Evolutionary conservation across 2,888 invertebrate species (phyloP), one percentile per base, ranked within the genome.

Genomic region (Eudasyphora cyanicolor): DNA sequence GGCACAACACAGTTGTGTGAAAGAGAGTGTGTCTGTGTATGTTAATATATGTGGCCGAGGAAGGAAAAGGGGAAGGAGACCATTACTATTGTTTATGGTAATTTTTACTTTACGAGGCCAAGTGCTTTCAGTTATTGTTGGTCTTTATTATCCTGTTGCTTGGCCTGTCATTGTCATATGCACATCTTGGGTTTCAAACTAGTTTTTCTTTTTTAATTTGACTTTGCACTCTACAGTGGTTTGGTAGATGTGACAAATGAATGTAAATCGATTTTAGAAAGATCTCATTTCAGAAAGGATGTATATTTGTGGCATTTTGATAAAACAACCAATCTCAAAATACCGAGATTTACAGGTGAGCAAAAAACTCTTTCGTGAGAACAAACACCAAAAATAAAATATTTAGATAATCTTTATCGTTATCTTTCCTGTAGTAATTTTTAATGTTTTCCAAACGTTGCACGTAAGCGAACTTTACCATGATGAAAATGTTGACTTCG

Each of bases 111-210:
- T 79, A 67, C 57, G 79, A 79, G 67, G 74, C 74, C 74, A 76
- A 76, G 51, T 71, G 57, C 64, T 76, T 75, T 49, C 42, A 54
- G 62, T 71, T 54, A 35, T 54, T 51, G 62, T 64, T 80, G 71
- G 75, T 51, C 67, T 77, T 80, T 76, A 75, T 71, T 77, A 78
- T 80, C 75, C 84, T 78, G 77, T 84, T 80, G 84, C 84, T 80
- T 78, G 73, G 45, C 54, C 64, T 38, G 45, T 71, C 21, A 60
- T 45, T 69, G 54, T 79, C 69, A 76, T 75, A 7, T 75, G 32
- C 24, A 70, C 17, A 51, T 70, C 54, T 73, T 67, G 29, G 17
- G 3, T 57, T 76, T 51, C 19, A 21, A 54, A 54, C 8, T 54
- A 54, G 24, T 49, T n/a, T 54, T 24, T 21, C 5, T n/a, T 45